These are phyloP conservation scores for Lepidurus couesii DNA, from an alignment of 1,140 invertebrate species.

Conservation along the genomic window DNA sequence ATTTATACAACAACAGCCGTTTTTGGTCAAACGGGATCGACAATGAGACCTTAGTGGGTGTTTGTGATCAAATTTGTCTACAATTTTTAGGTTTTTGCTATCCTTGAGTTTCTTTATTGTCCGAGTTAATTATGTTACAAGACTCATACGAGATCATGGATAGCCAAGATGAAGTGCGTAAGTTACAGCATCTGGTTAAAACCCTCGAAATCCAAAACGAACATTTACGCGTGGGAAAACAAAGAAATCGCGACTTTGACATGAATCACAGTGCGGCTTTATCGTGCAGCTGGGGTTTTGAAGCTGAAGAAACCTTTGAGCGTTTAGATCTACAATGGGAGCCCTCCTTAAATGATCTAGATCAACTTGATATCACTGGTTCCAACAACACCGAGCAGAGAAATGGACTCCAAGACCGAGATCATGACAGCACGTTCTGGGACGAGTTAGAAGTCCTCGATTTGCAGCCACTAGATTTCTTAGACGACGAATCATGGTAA, in stretches of 20 bases:
- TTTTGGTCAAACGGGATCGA: too few species aligned
- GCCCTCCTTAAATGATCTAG: neutral
- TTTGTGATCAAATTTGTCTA: too few species aligned
- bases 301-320: neutral
- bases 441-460: neutral
- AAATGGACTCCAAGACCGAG: neutral
- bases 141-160: neutral
- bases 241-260: neutral
- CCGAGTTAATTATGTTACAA: neutral
- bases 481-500: neutral
- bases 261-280: neutral
- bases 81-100: too few species aligned
- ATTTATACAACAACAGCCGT: too few species aligned
- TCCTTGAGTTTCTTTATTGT: too few species aligned
- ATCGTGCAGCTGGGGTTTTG: neutral
- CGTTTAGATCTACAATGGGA: constrained; percentile 3
- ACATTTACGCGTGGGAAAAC: constrained; percentile 12
- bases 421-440: neutral
- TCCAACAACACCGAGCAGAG: neutral
- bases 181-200: constrained; percentile 7
- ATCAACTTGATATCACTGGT: neutral
- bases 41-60: too few species aligned
- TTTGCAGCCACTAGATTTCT: neutral
- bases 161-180: neutral
- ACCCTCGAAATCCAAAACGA: neutral